Evolutionary conservation across 2,888 invertebrate species (phyloP), one percentile per base, ranked within the genome.

Genomic region (Stenodema calcarata): DNA sequence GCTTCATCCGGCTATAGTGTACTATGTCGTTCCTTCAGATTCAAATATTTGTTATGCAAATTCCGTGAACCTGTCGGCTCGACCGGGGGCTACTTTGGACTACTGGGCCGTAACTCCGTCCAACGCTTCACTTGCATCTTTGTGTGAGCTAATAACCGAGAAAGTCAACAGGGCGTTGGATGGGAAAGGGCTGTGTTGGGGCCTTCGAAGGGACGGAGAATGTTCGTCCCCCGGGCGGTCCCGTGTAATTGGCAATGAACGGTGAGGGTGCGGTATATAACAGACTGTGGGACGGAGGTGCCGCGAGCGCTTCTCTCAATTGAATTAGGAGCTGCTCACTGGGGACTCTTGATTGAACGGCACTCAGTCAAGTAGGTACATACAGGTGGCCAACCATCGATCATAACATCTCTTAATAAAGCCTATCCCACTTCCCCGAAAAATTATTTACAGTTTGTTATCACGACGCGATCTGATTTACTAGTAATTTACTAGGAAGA

Each of bases 291-390:
- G 41, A 35, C n/a, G 35, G 41, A 35, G 73, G 73, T 18, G 73
- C 73, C 73, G 73, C 73, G n/a, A 73, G 73, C 73, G 73, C 18
- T 73, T 23, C 73, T 35, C 30, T 80, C 80, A 54, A 80, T 80
- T 80, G 80, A 80, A 80, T 80, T 80, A 80, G 28, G 54, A 50
- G 80, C 28, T 23, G 6, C 80, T 80, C 80, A 16, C 54, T 54
- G 80, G 54, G 80, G 80, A 54, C 80, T 80, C 28, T 54, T 80
- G 80, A 80, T 80, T 80, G 80, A 80, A 80, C 80, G 54, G 50
- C 54, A 30, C 80, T 50, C 54, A 80, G n/a, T n/a, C 54, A 9
- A 80, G 35, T 41, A 73, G 28, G 16, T 73, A 73, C 73, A 27
- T 73, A 73, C 73, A 27, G 80, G 54, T 80, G 80, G 11, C 9